phyloP scores from a whole-genome alignment of 1,140 invertebrate species.

The Drosophila arizonae region DNA sequence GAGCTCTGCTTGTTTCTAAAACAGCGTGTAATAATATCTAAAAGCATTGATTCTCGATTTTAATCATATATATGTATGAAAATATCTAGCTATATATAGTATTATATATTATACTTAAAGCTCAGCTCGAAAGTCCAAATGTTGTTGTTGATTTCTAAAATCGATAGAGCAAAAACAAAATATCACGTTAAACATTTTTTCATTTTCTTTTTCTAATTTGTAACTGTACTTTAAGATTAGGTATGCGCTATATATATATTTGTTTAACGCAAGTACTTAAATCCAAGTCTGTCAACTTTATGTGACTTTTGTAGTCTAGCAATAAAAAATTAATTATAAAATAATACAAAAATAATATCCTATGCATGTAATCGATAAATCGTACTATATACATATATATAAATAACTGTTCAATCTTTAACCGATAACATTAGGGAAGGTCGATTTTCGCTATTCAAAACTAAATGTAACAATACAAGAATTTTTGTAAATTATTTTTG shows the following conservation, averaged over 20 bases:
- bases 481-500: conserved; percentile 83
- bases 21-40: conserved; percentile 47
- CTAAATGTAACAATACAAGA: conserved; percentile 81
- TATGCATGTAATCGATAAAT: conserved; percentile 37
- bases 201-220: conserved; percentile 11
- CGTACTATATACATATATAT: conserved; percentile 15
- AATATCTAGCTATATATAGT: conserved; percentile 35
- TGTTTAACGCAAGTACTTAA: conserved; percentile 65
- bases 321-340: conserved; percentile 47
- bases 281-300: conserved; percentile 60
- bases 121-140: conserved; percentile 60
- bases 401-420: conserved; percentile 44
- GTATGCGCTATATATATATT: conserved; percentile 27
- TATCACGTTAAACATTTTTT: conserved; percentile 64
- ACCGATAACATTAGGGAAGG: conserved; percentile 18
- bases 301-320: conserved; percentile 63
- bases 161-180: conserved; percentile 45
- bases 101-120: conserved; percentile 52
- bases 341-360: conserved; percentile 30
- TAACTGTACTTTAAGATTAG: neutral
- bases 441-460: conserved; percentile 50
- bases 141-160: conserved; percentile 79
- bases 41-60: conserved; percentile 69
- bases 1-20: conserved; percentile 77
- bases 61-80: conserved; percentile 22